Percentiles rank a stretch among this genome's conserved stretches.
These are phyloP conservation scores for Galemys pyrenaicus DNA, from an alignment of 2,113 vertebrate species.

Conservation along the genomic window DNA sequence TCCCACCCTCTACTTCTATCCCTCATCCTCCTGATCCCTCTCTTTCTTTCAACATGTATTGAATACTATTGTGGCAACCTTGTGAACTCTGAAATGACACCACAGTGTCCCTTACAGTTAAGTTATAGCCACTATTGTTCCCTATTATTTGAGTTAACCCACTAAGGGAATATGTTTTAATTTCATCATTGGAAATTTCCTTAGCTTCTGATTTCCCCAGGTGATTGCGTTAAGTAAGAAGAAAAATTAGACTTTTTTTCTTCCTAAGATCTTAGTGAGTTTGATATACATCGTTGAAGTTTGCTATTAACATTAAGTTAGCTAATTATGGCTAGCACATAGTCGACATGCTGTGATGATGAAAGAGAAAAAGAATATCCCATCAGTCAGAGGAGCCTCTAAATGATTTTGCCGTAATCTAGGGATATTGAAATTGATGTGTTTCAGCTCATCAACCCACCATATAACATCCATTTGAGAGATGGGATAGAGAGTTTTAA, in stretches of 20 bases:
- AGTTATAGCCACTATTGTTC: slow-evolving; percentile 50
- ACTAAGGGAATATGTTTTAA: slow-evolving; percentile 70
- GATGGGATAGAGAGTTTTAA: neutral
- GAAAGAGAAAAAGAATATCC: slow-evolving; percentile 56
- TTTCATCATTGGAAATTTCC: slow-evolving; percentile 68
- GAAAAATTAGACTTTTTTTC: neutral
- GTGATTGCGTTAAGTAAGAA: slow-evolving; percentile 62
- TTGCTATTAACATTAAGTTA: slow-evolving; percentile 74
- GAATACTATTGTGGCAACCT: neutral
- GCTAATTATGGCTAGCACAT: slow-evolving; percentile 74
- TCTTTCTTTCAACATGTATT: neutral
- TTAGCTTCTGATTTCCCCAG: slow-evolving; percentile 71
- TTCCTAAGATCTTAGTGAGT: slow-evolving; percentile 59
- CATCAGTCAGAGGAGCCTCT: slow-evolving; percentile 54
- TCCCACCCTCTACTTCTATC: neutral
- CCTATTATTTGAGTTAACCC: slow-evolving; percentile 61
- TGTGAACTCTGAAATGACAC: slow-evolving; percentile 36
- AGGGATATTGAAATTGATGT: slow-evolving; percentile 73
- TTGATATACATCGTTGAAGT: slow-evolving; percentile 73
- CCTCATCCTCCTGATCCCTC: neutral
- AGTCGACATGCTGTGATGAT: slow-evolving; percentile 69
- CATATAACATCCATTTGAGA: slow-evolving; percentile 9
- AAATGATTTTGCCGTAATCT: slow-evolving; percentile 62
- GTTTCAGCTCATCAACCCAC: slow-evolving; percentile 64
- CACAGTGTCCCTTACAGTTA: slow-evolving; percentile 48